These are phyloP conservation scores for Phalera bucephala DNA, from an alignment of 2,888 invertebrate genomes.

Conservation along the genomic window DNA sequence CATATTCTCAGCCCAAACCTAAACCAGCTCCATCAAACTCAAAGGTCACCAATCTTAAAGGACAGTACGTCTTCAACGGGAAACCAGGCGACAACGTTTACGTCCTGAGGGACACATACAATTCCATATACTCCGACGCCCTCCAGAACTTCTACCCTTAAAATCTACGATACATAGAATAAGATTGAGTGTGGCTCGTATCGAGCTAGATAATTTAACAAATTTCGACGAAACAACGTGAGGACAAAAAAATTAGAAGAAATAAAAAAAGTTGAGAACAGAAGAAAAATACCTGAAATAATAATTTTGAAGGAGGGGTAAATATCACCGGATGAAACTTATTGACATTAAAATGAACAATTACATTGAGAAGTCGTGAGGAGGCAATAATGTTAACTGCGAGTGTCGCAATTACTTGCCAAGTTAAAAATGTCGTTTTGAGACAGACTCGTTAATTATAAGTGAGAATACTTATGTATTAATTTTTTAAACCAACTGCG, in stretches of 20 bases:
- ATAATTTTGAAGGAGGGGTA: constrained; percentile 29
- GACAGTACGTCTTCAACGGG: constrained; percentile 91
- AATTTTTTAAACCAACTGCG: background rate
- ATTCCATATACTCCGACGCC: constrained; percentile 86
- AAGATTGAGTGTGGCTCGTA: constrained; percentile 67
- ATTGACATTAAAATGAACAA: constrained; percentile 27
- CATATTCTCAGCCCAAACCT: constrained; percentile 66
- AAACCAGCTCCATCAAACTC: constrained; percentile 83
- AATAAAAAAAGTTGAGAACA: constrained; percentile 26
- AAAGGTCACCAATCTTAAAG: constrained; percentile 87
- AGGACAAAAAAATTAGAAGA: constrained; percentile 26
- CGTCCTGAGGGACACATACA: constrained; percentile 86
- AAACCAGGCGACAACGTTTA: constrained; percentile 86
- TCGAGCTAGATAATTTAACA: constrained; percentile 60
- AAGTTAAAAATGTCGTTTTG: constrained; percentile 14
- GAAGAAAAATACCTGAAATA: constrained; percentile 29
- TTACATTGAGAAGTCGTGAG: constrained; percentile 20
- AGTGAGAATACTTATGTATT: constrained; percentile 17
- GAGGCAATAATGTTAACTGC: constrained; percentile 19
- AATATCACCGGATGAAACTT: constrained; percentile 19
- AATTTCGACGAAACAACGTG: constrained; percentile 35
- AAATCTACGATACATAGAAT: constrained; percentile 36
- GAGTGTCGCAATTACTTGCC: constrained; percentile 28
- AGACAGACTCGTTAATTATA: constrained; percentile 12
- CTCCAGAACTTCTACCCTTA: constrained; percentile 88